Base-by-base conservation (phyloP, 2,113 vertebrate species). In the Alligator mississippiensis region DNA sequence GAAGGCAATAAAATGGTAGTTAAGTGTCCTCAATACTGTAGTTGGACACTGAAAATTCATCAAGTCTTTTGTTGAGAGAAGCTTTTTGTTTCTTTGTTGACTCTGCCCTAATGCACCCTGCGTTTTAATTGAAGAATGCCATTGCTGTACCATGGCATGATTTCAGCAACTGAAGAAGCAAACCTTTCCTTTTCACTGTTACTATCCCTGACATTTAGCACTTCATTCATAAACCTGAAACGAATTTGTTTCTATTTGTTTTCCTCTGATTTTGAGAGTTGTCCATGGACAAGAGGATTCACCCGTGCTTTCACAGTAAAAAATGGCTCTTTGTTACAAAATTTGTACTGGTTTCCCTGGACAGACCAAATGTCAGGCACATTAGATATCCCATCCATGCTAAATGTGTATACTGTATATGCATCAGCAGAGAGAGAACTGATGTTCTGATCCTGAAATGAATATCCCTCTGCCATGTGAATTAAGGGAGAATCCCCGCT, bases 281-380 rank as follows among this genome's bases (percentile, higher is more conserved):
- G 30, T 38, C 68, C 30, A 17, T 54, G 12, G 34, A 72, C 86
- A 85, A 0, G 10, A 84, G 63, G 22, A 27, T 24, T 82, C 17
- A 84, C 64, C 74, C 17, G 9, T 1, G 4, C 70, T 22, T 2
- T 21, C 59, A 54, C 70, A 63, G 14, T 38, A 80, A 90, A n/a
- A 19, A 18, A 47, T 72, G 70, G 27, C 4, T 0, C 13, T 14
- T 22, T 1, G 14, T 64, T 63, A 18, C 1, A 1, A 1, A 55
- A 15, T 80, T 93, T 90, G 75, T 16, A 3, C 77, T 5, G 3
- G 4, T 75, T 8, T 86, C 2, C 19, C 4, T 18, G 82, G 4
- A 4, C 38, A 81, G 74, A 3, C 11, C 82, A 74, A 89, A 59
- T 28, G 47, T 55, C 15, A 25, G 22, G 5, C 5, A 62, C 61